Conservation (phyloP, 2,888 invertebrate genomes). For the Cristatella mucedo region DNA sequence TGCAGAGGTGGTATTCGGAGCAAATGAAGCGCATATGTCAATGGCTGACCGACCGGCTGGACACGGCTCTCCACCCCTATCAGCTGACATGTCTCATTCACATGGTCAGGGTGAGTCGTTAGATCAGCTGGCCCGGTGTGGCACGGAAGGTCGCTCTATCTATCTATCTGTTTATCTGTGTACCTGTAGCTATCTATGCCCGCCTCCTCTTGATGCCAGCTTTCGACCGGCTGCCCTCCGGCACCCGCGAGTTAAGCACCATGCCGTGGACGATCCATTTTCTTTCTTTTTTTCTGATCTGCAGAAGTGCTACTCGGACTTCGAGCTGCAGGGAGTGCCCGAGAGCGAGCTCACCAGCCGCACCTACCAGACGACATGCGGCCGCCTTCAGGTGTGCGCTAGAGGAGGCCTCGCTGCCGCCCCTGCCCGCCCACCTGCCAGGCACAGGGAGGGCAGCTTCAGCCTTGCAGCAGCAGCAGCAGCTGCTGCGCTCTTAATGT, state of each 20-base stretch:
- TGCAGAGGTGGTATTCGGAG: constrained; percentile 77
- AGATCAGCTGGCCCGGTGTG: too few relatives aligned
- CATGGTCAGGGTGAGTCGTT: constrained; percentile 71
- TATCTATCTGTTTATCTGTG: too few relatives aligned
- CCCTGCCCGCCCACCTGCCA: too few relatives aligned
- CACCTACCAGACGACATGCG: constrained; percentile 75
- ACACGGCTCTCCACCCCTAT: constrained; percentile 83
- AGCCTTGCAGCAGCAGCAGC: too few relatives aligned
- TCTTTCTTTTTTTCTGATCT: too few relatives aligned
- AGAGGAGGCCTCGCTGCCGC: neutral
- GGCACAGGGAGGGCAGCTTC: too few relatives aligned
- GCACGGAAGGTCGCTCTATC: too few relatives aligned
- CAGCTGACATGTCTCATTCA: constrained; percentile 90
- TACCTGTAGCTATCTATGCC: too few relatives aligned
- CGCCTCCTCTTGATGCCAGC: too few relatives aligned
- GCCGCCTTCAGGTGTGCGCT: constrained; percentile 88
- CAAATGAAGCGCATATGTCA: constrained; percentile 82
- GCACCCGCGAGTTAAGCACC: neutral
- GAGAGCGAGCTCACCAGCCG: constrained; percentile 92
- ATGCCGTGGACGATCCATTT: neutral
- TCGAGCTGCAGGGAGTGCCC: constrained; percentile 94
- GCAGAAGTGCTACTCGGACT: constrained; percentile 96
- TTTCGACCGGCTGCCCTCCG: too few relatives aligned
- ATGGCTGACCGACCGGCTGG: constrained; percentile 80
- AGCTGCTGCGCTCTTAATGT: too few relatives aligned